Evolutionary conservation across 2,888 invertebrate species (phyloP).

Genomic region (Thyatira batis): DNA sequence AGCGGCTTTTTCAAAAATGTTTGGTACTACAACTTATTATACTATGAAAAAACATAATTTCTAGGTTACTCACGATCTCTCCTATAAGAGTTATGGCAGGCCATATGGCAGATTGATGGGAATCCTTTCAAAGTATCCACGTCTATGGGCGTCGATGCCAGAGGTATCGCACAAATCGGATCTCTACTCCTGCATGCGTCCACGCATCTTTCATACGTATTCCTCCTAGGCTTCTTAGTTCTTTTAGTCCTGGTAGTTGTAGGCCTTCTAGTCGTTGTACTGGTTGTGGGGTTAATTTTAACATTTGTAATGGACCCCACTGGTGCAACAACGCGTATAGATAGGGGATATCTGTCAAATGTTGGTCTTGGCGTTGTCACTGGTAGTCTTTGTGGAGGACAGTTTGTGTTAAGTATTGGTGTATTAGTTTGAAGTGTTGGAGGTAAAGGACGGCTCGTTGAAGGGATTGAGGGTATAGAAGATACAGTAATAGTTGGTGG

Average conservation of each 20-base stretch:
- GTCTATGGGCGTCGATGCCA: constrained; percentile 51
- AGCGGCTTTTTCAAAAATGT: too few species aligned
- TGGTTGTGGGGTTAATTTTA: constrained; percentile 50
- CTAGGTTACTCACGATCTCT: constrained; percentile 60
- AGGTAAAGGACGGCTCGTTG: constrained; percentile 8
- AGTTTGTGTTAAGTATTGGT: background rate
- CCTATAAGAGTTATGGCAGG: constrained; percentile 72
- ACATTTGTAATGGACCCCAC: constrained; percentile 64
- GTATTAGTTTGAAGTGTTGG: background rate
- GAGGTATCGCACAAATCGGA: constrained; percentile 65
- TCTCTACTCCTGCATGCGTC: constrained; percentile 57
- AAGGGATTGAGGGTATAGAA: constrained; percentile 19
- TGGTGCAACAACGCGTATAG: constrained; percentile 62
- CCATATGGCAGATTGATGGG: constrained; percentile 74
- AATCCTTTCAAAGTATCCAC: constrained; percentile 68
- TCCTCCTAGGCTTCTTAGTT: constrained; percentile 50
- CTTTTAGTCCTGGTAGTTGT: constrained; percentile 31
- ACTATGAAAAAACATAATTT: too few species aligned
- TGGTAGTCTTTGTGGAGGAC: constrained; percentile 7
- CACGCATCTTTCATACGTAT: constrained; percentile 63
- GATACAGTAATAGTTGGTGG: constrained; percentile 3
- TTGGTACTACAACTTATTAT: too few species aligned
- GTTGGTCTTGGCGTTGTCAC: constrained; percentile 15
- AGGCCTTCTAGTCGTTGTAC: constrained; percentile 44
- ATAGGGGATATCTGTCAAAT: constrained; percentile 32